Evolutionary conservation across 37 sponge, comb jelly and placozoan species (phyloP), one percentile per base, ranked within the genome.

Genomic region (Eunapius fragilis): DNA sequence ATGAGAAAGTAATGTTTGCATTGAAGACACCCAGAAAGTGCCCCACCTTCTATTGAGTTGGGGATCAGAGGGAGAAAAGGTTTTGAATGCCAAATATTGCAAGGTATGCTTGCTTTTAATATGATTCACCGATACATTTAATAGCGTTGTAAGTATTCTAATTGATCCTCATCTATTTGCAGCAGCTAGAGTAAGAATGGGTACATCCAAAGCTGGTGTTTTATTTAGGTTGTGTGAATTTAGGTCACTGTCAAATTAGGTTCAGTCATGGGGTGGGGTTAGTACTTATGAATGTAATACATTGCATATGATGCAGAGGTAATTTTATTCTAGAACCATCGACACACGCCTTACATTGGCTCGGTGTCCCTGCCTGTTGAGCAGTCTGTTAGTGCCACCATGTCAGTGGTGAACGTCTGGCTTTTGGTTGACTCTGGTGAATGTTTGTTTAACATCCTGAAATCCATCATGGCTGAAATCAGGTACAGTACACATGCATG

Each of bases 291-390:
- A 9, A 41, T 9, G 12, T 4, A 7, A 9, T 75, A 33, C 35
- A 28, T 28, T 33, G 30, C 31, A 47, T 12, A 14, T 73, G 27
- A 26, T 72, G 32, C 2, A 30, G 24, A 31, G 12, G 26, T 48
- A 37, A 71, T 27, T 48, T 67, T 38, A 14, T 22, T 85, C 2
- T 67, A 92, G 89, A 41, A 71, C 68, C 87, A 93, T 67, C 41
- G 34, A 0, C 4, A 33, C 25, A 72, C 82, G 28, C 89, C 89
- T n/a, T 72, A 86, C 45, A 86, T 80, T 49, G 11, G 19, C 10
- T 71, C 82, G 31, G 14, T 23, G 33, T 82, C 74, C 25, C 50
- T 47, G 25, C 74, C 83, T 26, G 81, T 77, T 32, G 34, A 58
- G 67, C 91, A 89, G 38, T 70, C 50, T 13, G 71, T 93, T 69